A percentile compares a stretch with the other conserved stretches of the same genome.
These are phyloP conservation scores for Drosophila niveifrons DNA, from an alignment of 2,888 invertebrate genomes.

Conservation along the genomic window DNA sequence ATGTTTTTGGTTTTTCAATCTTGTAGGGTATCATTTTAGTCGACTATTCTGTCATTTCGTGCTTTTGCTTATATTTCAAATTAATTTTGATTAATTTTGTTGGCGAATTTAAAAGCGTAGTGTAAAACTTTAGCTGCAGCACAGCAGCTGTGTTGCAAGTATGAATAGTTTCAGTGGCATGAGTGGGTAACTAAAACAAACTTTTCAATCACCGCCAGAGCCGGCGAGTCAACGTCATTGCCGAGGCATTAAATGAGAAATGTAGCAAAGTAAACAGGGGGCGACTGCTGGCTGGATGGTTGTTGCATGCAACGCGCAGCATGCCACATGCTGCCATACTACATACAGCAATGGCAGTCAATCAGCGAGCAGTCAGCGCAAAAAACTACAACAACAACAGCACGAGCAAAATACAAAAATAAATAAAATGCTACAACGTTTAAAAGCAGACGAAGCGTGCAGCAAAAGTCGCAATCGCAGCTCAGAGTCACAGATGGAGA, in stretches of 20 bases:
- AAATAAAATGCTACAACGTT: conserved; percentile 63
- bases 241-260: conserved; percentile 75
- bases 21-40: background rate
- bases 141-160: conserved; percentile 12
- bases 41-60: background rate
- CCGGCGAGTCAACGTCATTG: conserved; percentile 66
- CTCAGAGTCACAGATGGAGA: background rate
- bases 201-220: conserved; percentile 75
- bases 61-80: background rate
- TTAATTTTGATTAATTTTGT: conserved; percentile 17
- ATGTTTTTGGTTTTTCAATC: no score
- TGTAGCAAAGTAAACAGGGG: conserved; percentile 67
- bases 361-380: conserved; percentile 60
- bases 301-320: conserved; percentile 36
- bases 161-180: conserved; percentile 1
- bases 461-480: conserved; percentile 24
- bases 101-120: conserved; percentile 18
- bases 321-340: conserved; percentile 31
- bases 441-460: conserved; percentile 68
- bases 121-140: conserved; percentile 6
- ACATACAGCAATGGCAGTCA: conserved; percentile 52
- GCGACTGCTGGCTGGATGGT: conserved; percentile 1
- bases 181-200: conserved; percentile 54
- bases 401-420: conserved; percentile 33
- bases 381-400: background rate